phyloP scores from a whole-genome alignment of 2,113 vertebrate species.

The Vimba vimba region DNA sequence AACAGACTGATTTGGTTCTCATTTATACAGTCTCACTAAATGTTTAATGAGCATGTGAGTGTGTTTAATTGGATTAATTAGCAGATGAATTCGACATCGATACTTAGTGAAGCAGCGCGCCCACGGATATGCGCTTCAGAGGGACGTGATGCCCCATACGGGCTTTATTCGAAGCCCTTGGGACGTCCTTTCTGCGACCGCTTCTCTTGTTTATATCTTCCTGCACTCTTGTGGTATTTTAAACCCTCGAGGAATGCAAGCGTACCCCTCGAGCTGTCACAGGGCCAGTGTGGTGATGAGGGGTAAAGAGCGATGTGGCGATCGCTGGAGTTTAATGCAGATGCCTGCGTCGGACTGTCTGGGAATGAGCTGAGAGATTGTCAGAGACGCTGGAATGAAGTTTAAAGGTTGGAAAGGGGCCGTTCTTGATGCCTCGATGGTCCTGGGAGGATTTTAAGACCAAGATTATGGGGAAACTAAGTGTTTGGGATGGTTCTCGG shows the following conservation, averaged over 20 bases:
- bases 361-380: slow-evolving; percentile 51
- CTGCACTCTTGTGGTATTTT: slow-evolving; percentile 48
- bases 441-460: neutral
- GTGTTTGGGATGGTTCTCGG: slow-evolving; percentile 5
- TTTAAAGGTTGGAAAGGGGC: slow-evolving; percentile 26
- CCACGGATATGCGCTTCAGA: slow-evolving; percentile 59
- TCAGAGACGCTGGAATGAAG: slow-evolving; percentile 9
- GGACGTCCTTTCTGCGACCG: neutral
- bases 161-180: slow-evolving; percentile 43
- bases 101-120: slow-evolving; percentile 64
- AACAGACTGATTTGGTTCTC: slow-evolving; percentile 58
- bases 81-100: slow-evolving; percentile 68
- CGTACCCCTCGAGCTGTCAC: slow-evolving; percentile 42
- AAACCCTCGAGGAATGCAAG: slow-evolving; percentile 63
- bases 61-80: slow-evolving; percentile 76
- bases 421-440: neutral
- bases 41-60: slow-evolving; percentile 68
- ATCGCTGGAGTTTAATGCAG: slow-evolving; percentile 56
- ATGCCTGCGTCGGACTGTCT: slow-evolving; percentile 57
- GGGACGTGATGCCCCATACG: slow-evolving; percentile 40
- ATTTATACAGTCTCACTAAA: slow-evolving; percentile 31
- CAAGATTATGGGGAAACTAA: slow-evolving; percentile 12
- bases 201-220: slow-evolving; percentile 24
- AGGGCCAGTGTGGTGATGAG: slow-evolving; percentile 8
- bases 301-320: slow-evolving; percentile 23